These are phyloP conservation scores for Semibalanus balanoides DNA, from an alignment of 1,140 invertebrate genomes.

Conservation along the genomic window DNA sequence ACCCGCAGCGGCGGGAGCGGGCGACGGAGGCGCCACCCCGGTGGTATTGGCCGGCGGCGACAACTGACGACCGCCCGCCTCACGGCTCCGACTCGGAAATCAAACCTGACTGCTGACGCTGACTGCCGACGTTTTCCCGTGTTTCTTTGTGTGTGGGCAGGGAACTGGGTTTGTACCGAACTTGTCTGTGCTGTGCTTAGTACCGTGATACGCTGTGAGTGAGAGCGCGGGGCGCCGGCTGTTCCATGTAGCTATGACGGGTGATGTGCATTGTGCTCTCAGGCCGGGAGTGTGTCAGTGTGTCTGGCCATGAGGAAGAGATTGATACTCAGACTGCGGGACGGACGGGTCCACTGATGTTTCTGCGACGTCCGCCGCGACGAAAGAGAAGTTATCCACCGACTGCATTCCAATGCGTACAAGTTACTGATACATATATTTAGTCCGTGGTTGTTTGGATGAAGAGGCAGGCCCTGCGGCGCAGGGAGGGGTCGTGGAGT, in stretches of 20 bases:
- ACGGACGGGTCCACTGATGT: background rate
- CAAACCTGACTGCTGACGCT: background rate
- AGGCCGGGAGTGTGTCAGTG: too few species aligned
- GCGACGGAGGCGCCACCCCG: background rate
- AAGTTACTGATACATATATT: background rate
- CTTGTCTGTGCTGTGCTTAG: background rate
- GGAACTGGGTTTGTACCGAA: too few species aligned
- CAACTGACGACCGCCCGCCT: background rate
- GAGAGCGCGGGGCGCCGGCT: too few species aligned
- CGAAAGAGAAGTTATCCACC: background rate
- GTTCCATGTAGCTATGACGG: background rate
- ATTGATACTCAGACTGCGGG: too few species aligned
- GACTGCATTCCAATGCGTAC: background rate
- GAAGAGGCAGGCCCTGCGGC: background rate
- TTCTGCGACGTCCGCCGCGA: too few species aligned
- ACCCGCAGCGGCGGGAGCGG: too few species aligned
- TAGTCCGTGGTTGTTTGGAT: background rate
- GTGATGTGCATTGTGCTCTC: background rate
- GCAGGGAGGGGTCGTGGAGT: background rate
- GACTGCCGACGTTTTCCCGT: background rate
- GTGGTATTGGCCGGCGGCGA: background rate
- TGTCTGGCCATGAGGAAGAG: too few species aligned
- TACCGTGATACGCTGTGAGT: background rate
- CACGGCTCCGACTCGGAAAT: background rate
- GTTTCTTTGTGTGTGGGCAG: background rate